Percentiles rank a stretch among this genome's conserved stretches.
Conservation (phyloP, 2,888 invertebrate species). For the Ceriagrion tenellum region DNA sequence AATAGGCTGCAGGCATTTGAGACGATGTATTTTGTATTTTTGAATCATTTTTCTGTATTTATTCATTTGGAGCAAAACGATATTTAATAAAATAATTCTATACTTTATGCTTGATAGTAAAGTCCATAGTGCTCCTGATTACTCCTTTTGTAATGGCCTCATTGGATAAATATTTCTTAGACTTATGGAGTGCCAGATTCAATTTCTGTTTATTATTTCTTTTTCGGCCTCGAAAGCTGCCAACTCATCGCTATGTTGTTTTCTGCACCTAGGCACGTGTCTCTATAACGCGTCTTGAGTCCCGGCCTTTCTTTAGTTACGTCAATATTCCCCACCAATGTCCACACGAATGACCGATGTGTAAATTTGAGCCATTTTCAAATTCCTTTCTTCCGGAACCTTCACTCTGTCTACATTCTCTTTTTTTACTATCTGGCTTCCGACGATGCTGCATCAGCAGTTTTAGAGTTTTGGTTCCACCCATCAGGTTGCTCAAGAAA, state of each 20-base stretch:
- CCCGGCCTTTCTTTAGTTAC: background rate
- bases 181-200: too few species aligned
- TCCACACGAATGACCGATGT: background rate
- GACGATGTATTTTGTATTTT: too few species aligned
- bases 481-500: background rate
- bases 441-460: background rate
- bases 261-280: background rate
- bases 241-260: background rate
- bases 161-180: too few species aligned
- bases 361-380: background rate
- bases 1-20: too few species aligned
- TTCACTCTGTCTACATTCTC: background rate
- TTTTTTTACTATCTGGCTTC: background rate
- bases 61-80: too few species aligned
- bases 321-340: background rate
- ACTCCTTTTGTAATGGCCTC: too few species aligned
- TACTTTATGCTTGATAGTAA: too few species aligned
- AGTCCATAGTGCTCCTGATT: too few species aligned
- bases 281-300: background rate
- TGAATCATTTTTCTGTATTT: too few species aligned
- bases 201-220: background rate
- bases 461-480: background rate
- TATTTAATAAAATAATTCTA: too few species aligned
- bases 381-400: background rate
- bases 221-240: background rate